Evolutionary conservation across 92 coral and sea anemone genomes (phyloP).

Genomic region (Parazoanthus swiftii): DNA sequence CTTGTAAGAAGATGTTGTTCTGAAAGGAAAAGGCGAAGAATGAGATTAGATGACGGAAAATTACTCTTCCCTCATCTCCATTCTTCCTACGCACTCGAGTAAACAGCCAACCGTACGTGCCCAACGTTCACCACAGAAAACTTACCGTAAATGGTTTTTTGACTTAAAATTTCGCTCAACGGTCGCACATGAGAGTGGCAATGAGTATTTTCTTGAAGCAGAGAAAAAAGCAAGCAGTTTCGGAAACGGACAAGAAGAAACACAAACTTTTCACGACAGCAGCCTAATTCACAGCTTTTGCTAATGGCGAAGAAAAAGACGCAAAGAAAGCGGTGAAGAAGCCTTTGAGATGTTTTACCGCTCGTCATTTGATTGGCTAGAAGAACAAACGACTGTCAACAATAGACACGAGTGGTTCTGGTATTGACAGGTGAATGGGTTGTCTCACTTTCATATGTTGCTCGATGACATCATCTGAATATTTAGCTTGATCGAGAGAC

Average conservation of each 20-base stretch:
- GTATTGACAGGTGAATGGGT: slow-evolving; percentile 38
- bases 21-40: slow-evolving; percentile 25
- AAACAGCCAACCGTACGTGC: slow-evolving; percentile 39
- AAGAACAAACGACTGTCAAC: slow-evolving; percentile 31
- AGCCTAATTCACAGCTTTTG: slow-evolving; percentile 44
- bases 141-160: slow-evolving; percentile 25
- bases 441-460: slow-evolving; percentile 1
- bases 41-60: slow-evolving; percentile 37
- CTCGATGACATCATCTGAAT: slow-evolving; percentile 39
- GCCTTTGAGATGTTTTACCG: slow-evolving; percentile 27
- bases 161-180: slow-evolving; percentile 27
- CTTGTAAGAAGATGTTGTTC: slow-evolving; percentile 29
- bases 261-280: slow-evolving; percentile 41
- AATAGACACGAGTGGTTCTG: slow-evolving; percentile 4
- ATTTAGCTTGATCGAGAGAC: slow-evolving; percentile 7
- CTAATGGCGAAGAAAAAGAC: slow-evolving; percentile 47
- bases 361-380: slow-evolving; percentile 29
- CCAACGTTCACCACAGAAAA: slow-evolving; percentile 12
- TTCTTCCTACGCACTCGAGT: slow-evolving; percentile 44
- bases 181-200: slow-evolving; percentile 6
- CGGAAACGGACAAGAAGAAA: slow-evolving; percentile 33
- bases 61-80: slow-evolving; percentile 14
- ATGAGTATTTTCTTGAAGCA: slow-evolving; percentile 16
- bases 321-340: slow-evolving; percentile 33
- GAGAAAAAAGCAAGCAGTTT: slow-evolving; percentile 27